Conservation (phyloP, 2,888 invertebrate genomes). For the Itoplectis maculator region DNA sequence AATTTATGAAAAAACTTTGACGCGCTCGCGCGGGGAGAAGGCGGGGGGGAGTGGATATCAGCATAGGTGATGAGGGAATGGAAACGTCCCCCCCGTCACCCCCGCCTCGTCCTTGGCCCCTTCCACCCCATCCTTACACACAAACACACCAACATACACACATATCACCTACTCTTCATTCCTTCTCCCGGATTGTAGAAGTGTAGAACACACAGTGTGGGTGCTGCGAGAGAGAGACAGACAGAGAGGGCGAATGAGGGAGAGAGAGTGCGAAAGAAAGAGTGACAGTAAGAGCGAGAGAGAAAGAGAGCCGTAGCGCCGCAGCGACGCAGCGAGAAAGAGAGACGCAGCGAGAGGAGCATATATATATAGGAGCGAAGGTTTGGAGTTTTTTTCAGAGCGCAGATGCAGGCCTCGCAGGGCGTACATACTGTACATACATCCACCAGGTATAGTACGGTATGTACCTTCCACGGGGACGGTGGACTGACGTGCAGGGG, state of each 20-base stretch:
- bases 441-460: slow-evolving; percentile 22
- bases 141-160: too few species aligned
- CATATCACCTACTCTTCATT: slow-evolving; percentile 18
- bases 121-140: too few species aligned
- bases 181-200: neutral
- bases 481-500: slow-evolving; percentile 62
- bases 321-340: too few species aligned
- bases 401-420: slow-evolving; percentile 70
- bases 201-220: slow-evolving; percentile 28
- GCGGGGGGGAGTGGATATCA: slow-evolving; percentile 65
- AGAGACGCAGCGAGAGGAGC: too few species aligned
- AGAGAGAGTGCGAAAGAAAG: too few species aligned
- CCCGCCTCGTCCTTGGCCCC: too few species aligned
- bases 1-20: slow-evolving; percentile 57
- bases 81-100: slow-evolving; percentile 25
- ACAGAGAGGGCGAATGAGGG: too few species aligned
- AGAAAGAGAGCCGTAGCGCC: too few species aligned
- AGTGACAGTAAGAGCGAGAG: too few species aligned
- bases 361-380: slow-evolving; percentile 53
- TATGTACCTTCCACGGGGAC: slow-evolving; percentile 59
- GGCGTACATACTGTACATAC: slow-evolving; percentile 29
- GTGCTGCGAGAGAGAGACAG: neutral
- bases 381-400: slow-evolving; percentile 66
- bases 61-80: slow-evolving; percentile 66
- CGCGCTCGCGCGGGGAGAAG: too few species aligned